These are phyloP conservation scores for Diabrotica balteata DNA, from an alignment of 2,888 invertebrate genomes.

Conservation along the genomic window DNA sequence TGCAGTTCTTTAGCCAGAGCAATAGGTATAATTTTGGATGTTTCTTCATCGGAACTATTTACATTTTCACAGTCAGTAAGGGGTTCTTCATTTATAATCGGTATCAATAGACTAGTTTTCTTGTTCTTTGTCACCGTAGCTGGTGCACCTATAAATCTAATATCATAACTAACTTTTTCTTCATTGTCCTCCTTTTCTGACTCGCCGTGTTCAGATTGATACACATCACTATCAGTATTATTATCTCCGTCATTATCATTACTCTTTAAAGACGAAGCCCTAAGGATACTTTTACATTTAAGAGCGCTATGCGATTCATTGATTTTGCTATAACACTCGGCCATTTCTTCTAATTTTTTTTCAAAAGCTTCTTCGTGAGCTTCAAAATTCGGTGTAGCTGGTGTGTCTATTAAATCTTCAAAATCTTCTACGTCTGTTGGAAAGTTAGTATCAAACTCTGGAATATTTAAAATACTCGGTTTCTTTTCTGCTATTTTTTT, in stretches of 20 bases:
- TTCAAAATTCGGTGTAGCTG: constrained; percentile 15
- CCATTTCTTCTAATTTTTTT: constrained; percentile 44
- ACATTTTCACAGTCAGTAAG: constrained; percentile 63
- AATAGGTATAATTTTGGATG: constrained; percentile 53
- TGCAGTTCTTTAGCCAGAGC: constrained; percentile 51
- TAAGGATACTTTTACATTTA: constrained; percentile 18
- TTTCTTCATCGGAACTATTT: constrained; percentile 52
- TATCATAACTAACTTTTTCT: constrained; percentile 8
- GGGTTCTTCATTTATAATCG: constrained; percentile 49
- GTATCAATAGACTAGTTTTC: constrained; percentile 22
- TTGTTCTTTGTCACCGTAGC: constrained; percentile 5
- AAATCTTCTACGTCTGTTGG: constrained; percentile 58
- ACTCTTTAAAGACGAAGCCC: constrained; percentile 19
- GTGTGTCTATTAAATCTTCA: constrained; percentile 55
- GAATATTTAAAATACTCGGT: constrained; percentile 36
- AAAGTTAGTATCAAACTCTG: constrained; percentile 46
- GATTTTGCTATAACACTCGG: constrained; percentile 42
- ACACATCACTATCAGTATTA: constrained; percentile 44
- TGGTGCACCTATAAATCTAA: constrained; percentile 9
- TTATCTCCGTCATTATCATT: constrained; percentile 28
- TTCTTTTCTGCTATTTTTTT: constrained; percentile 44
- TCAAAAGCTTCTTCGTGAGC: constrained; percentile 36
- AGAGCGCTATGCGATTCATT: constrained; percentile 36
- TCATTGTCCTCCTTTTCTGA: constrained; percentile 15
- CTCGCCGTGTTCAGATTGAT: constrained; percentile 37